Base-by-base conservation (phyloP, 2,888 invertebrate genomes). In the Dryadula phaetusa region DNA sequence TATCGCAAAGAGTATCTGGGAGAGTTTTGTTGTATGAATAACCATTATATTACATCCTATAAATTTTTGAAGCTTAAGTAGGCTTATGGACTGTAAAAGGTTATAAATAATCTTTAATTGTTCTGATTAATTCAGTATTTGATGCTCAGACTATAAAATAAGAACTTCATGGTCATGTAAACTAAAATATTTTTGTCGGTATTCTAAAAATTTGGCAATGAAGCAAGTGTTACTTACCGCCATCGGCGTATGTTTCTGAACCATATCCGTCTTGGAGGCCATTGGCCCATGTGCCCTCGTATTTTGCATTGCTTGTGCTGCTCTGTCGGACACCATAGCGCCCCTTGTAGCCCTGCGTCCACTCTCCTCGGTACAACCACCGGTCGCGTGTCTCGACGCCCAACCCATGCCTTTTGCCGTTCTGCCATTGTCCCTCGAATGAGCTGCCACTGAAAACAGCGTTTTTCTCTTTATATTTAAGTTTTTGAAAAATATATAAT, bases 231-330 rank as follows among this genome's bases (percentile, higher is more conserved):
- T 79, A 93, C 96, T 95, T 90, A 99, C 99, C 99, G 90, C 99
- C 98, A 93, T 99, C 99, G 69, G 99, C 99, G 89, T 99, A 99
- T 70, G 99, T 99, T 93, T 99, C 99, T 60, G 99, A 99, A 77
- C 99, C 99, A 92, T 99, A 99, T 77, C 99, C 99, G 88, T 99
- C 99, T 92, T 99, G 99, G 71, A 99, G 95, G 75, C 99, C 99
- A 80, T 97, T 98, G 76, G 99, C 98, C 99, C 99, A 99, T 72
- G 99, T 99, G 82, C 99, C 99, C 90, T 99, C 98, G 93, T 99
- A 99, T 89, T 98, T 98, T 81, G 99, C 98, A 77, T 97, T 97
- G 77, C 98, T 98, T 72, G 98, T 97, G 72, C 97, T 96, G 82
- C 98, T 98, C 90, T 99, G 98, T 67, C 99, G 95, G 64, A 99